These are phyloP conservation scores for Macroglossus sobrinus DNA, from an alignment of 2,113 vertebrate genomes.

Conservation along the genomic window DNA sequence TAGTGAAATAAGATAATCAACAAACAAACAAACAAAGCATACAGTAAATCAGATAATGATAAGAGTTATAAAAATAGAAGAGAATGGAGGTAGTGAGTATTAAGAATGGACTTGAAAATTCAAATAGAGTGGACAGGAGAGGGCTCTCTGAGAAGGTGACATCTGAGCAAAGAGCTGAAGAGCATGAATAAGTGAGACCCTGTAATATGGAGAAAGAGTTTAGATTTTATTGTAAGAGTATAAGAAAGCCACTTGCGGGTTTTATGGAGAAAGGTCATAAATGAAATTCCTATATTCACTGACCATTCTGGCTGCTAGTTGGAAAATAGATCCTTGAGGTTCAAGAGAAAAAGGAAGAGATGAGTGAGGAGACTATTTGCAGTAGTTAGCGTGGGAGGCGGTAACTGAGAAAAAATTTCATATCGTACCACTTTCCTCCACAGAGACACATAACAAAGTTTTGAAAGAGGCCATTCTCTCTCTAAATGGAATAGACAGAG, in stretches of 20 bases:
- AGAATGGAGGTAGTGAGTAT: background rate
- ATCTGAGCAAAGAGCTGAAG: background rate
- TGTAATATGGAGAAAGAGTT: background rate
- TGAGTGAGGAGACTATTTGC: background rate
- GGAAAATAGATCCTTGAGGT: background rate
- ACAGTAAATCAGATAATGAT: background rate
- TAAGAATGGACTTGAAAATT: background rate
- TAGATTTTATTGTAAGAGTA: background rate
- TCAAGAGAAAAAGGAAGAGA: background rate
- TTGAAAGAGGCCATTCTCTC: background rate
- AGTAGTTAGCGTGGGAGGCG: background rate
- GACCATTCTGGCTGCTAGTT: background rate
- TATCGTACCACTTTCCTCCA: background rate
- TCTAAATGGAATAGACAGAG: slow-evolving; percentile 65
- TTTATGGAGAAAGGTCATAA: background rate
- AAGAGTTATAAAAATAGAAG: background rate
- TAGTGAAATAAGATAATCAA: background rate
- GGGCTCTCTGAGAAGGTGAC: background rate
- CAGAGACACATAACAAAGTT: background rate
- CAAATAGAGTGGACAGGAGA: background rate
- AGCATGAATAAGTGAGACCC: background rate
- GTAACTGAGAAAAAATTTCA: background rate
- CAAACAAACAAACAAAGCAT: background rate
- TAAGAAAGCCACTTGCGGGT: background rate
- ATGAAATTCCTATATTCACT: background rate